phyloP scores from a whole-genome alignment of 1,140 invertebrate genomes.

The Periplaneta americana region DNA sequence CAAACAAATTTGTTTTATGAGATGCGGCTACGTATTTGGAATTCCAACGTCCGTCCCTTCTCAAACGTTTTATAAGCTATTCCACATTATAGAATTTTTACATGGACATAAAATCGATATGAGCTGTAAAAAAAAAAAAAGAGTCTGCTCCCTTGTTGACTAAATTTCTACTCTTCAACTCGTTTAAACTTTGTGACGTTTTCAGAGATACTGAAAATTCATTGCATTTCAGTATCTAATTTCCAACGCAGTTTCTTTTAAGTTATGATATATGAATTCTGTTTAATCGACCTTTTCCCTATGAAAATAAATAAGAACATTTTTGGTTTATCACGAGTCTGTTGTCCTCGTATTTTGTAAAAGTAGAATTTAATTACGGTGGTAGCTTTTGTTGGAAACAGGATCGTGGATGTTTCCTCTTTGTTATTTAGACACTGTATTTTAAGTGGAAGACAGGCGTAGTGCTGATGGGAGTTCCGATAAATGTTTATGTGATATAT shows the following conservation, averaged over 20 bases:
- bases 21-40: background rate
- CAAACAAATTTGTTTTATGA: background rate
- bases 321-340: too few species aligned
- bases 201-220: background rate
- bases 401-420: too few species aligned
- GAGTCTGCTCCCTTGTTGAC: background rate
- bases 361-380: too few species aligned
- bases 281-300: too few species aligned
- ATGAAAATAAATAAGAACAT: too few species aligned
- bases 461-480: too few species aligned
- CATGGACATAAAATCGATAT: background rate
- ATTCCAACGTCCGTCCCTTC: background rate
- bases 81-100: background rate
- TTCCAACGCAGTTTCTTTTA: background rate
- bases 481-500: too few species aligned
- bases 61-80: background rate
- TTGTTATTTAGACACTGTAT: too few species aligned
- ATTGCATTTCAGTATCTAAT: background rate
- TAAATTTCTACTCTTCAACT: background rate
- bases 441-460: too few species aligned
- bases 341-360: too few species aligned
- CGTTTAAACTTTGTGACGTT: background rate
- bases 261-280: background rate
- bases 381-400: too few species aligned
- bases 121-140: background rate